Evolutionary conservation across 2,113 vertebrate genomes (phyloP).

Genomic region (Notothenia coriiceps): DNA sequence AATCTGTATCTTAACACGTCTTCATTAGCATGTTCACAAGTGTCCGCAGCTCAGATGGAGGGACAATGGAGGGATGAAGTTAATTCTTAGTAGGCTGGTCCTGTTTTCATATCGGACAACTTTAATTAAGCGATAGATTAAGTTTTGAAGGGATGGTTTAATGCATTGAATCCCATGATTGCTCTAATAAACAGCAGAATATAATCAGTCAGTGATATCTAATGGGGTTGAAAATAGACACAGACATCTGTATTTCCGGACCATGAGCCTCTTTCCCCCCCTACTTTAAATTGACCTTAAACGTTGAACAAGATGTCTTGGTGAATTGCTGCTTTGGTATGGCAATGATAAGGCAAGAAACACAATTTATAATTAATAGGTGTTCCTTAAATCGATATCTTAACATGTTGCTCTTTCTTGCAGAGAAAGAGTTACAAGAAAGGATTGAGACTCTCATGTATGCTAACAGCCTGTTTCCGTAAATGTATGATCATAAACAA

Average conservation of each 20-base stretch:
- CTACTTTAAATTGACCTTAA: slow-evolving; percentile 23
- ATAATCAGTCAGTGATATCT: slow-evolving; percentile 90
- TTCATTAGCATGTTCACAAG: slow-evolving; percentile 75
- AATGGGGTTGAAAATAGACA: slow-evolving; percentile 88
- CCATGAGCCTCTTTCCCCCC: background rate
- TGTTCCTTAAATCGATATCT: too few relatives aligned
- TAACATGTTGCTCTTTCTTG: too few relatives aligned
- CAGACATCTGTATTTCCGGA: slow-evolving; percentile 53
- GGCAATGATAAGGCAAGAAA: background rate
- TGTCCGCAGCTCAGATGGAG: slow-evolving; percentile 74
- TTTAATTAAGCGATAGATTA: slow-evolving; percentile 97
- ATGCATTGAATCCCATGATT: slow-evolving; percentile 89
- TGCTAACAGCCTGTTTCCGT: too few relatives aligned
- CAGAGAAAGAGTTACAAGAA: too few relatives aligned
- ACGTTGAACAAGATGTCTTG: background rate
- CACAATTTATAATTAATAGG: background rate
- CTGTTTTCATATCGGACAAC: slow-evolving; percentile 90
- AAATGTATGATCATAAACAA: too few relatives aligned
- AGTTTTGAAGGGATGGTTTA: slow-evolving; percentile 88
- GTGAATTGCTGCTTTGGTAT: background rate
- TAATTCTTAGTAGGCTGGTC: slow-evolving; percentile 86
- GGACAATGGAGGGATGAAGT: slow-evolving; percentile 86
- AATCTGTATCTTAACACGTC: slow-evolving; percentile 83
- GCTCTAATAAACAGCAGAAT: slow-evolving; percentile 90
- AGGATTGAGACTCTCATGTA: too few relatives aligned